Evolutionary conservation across 2,797 vertebrate genomes (phyloP), one percentile per base, ranked within the genome.

Genomic region (Micrastur ruficollis): DNA sequence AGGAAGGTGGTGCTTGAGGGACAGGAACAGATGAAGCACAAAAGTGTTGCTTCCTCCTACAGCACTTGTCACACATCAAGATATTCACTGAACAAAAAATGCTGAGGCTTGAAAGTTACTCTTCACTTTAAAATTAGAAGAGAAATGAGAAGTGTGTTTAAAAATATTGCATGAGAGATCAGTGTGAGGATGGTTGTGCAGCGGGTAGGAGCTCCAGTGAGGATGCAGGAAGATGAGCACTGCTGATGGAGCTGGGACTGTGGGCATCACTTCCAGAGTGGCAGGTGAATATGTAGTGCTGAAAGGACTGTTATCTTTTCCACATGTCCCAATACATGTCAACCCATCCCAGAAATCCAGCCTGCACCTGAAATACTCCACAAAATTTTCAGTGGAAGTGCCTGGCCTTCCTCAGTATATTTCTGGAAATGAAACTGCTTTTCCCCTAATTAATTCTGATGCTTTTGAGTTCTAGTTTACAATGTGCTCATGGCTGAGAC

Each of bases 321-420:
- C 36, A 46, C 0, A 0, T 20, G 21, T 20, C 26, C 52, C 27
- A 31, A 0, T 0, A 38, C 29, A 5, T n/a, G 4, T 4, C 17
- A 67, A 9, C 4, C 12, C 22, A 38, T 6, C 38, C 15, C 87
- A 73, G 34, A 81, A 88, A 73, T 29, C 16, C 14, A 49, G 3
- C 9, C 49, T 52, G 29, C 17, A 12, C 52, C 55, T 58, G n/a
- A 80, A 93, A 55, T 10, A 5, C 8, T 36, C 19, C 27, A 44
- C n/a, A 83, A 2, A 12, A 5, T 34, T 68, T 74, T 44, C 3
- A 18, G 12, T 68, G 9, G 44, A 61, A 58, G 21, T 46, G 8
- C 29, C 46, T 12, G 32, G 21, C 8, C 5, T 61, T 72, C n/a
- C 22, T 79, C 16, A 9, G 10, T 13, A 0, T 8, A 4, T 36